phyloP scores from a whole-genome alignment of 2,888 invertebrate genomes.

The Eupeodes latifasciatus region DNA sequence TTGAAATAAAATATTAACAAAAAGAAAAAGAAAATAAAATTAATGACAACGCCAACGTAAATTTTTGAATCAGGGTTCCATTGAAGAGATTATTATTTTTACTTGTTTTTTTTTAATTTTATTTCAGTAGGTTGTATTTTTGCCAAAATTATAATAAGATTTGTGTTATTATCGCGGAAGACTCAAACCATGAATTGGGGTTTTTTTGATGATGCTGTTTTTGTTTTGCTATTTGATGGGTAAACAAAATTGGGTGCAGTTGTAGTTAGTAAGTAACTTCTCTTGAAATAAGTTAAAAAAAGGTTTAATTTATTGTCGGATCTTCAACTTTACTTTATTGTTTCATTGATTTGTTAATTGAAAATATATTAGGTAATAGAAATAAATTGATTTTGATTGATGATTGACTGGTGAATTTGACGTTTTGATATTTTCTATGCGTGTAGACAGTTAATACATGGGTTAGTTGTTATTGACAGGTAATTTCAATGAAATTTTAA shows the following conservation, averaged over 20 bases:
- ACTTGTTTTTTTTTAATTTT: not conserved
- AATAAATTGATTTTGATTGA: slow-evolving; percentile 21
- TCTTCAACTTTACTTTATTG: not conserved
- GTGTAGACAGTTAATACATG: too few relatives aligned
- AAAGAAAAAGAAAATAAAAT: too few relatives aligned
- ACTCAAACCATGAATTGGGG: not conserved
- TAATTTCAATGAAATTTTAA: not conserved
- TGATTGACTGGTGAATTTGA: not conserved
- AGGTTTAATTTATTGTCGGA: not conserved
- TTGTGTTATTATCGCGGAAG: slow-evolving; percentile 23
- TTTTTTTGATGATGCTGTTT: not conserved
- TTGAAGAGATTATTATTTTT: slow-evolving; percentile 13
- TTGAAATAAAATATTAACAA: not conserved
- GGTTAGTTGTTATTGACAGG: not conserved
- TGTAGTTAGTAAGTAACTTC: too few relatives aligned
- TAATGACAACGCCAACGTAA: slow-evolving; percentile 23
- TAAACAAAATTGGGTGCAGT: slow-evolving; percentile 17
- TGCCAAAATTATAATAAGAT: slow-evolving; percentile 20
- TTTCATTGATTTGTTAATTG: slow-evolving; percentile 18
- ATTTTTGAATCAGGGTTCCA: not conserved
- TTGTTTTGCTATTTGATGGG: not conserved
- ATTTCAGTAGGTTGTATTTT: not conserved
- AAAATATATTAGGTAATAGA: not conserved
- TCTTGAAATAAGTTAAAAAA: not conserved
- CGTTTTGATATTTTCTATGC: not conserved